A percentile compares a stretch with the other conserved stretches of the same genome.
Evolutionary conservation across 2,113 vertebrate genomes (phyloP).

Genomic region (Bubo bubo): DNA sequence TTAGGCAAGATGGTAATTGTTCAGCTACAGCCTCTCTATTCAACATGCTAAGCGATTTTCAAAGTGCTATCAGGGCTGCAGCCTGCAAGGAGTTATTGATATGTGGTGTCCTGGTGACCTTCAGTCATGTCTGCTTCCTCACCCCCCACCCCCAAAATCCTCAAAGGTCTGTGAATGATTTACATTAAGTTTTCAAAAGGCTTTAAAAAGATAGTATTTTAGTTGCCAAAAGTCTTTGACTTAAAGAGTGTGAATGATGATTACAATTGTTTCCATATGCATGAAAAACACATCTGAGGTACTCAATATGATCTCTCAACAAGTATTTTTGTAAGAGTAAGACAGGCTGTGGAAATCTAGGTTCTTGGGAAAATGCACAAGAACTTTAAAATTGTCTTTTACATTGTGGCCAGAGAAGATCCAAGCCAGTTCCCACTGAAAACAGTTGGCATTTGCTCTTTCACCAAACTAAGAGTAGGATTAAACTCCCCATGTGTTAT

Average conservation of each 20-base stretch:
- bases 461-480: not conserved
- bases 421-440: not conserved
- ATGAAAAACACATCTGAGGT: not conserved
- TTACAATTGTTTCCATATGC: not conserved
- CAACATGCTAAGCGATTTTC: not conserved
- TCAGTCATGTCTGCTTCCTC: not conserved
- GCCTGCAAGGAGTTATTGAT: not conserved
- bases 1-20: not conserved
- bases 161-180: not conserved
- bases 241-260: not conserved
- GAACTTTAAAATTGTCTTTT: not conserved
- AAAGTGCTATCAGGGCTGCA: not conserved
- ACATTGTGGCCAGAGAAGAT: not conserved
- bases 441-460: not conserved
- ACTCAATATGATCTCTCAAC: not conserved
- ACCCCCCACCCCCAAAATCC: not conserved
- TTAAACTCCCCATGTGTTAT: conserved; percentile 4
- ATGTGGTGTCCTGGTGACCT: not conserved
- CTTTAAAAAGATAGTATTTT: not conserved
- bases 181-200: not conserved
- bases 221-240: not conserved
- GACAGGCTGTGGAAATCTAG: not conserved
- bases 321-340: not conserved
- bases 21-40: not conserved
- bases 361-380: not conserved